Evolutionary conservation across 2,888 invertebrate genomes (phyloP).

Genomic region (Laothoe populi): DNA sequence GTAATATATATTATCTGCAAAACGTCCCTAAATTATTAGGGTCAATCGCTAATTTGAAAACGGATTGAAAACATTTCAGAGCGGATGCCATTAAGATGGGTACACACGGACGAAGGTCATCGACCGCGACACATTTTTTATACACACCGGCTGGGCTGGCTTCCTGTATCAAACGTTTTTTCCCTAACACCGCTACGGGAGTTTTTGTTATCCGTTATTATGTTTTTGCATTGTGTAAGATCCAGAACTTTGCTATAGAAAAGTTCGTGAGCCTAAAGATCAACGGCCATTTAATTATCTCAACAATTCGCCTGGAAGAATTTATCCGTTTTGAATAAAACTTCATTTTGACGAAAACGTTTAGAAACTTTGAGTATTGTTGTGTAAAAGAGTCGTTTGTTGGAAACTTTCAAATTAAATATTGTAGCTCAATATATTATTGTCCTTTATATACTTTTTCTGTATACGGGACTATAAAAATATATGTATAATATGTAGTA

Average conservation of each 20-base stretch:
- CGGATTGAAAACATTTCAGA: slow-evolving; percentile 40
- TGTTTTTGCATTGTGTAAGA: slow-evolving; percentile 23
- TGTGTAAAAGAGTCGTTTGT: neutral
- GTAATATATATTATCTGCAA: neutral
- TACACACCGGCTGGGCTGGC: slow-evolving; percentile 72
- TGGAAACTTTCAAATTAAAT: neutral
- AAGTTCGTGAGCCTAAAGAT: neutral
- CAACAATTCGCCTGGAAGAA: neutral
- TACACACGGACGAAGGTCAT: slow-evolving; percentile 52
- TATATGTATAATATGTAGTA: too few species aligned
- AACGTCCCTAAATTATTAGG: slow-evolving; percentile 22
- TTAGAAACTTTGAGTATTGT: neutral
- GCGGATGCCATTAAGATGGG: slow-evolving; percentile 37
- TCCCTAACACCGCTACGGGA: slow-evolving; percentile 66
- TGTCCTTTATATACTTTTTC: neutral
- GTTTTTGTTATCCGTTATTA: slow-evolving; percentile 50
- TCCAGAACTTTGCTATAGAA: neutral
- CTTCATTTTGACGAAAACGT: neutral
- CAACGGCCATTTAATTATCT: slow-evolving; percentile 1
- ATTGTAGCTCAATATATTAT: neutral
- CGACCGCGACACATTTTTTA: slow-evolving; percentile 66
- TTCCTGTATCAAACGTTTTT: slow-evolving; percentile 79
- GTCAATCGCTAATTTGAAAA: slow-evolving; percentile 26
- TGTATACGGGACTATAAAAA: neutral
- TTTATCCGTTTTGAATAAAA: neutral